A percentile compares a stretch with the other conserved stretches of the same genome.
phyloP scores from a whole-genome alignment of 2,113 vertebrate genomes.

The Poecilia latipinna region DNA sequence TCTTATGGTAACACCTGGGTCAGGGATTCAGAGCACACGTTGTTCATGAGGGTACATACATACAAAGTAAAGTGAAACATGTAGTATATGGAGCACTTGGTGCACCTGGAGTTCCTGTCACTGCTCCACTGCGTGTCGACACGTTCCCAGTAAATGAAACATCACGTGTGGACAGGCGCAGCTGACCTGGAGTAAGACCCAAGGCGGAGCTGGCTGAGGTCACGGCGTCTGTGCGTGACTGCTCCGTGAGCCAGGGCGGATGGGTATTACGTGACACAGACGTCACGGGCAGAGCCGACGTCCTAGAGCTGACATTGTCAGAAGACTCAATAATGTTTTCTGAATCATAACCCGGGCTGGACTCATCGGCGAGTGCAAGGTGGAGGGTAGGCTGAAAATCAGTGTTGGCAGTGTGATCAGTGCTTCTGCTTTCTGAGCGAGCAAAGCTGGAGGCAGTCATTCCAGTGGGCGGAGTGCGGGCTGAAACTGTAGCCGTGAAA shows the following conservation, averaged over 20 bases:
- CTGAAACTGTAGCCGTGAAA: constrained; percentile 75
- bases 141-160: constrained; percentile 40
- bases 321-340: constrained; percentile 5
- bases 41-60: constrained; percentile 1
- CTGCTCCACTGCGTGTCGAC: constrained; percentile 49
- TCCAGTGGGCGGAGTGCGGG: constrained; percentile 48
- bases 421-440: constrained; percentile 1
- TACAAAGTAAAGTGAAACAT: not conserved
- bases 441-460: constrained; percentile 26
- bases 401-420: constrained; percentile 3
- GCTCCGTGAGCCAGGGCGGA: constrained; percentile 70
- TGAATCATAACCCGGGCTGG: constrained; percentile 12
- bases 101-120: constrained; percentile 56
- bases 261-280: constrained; percentile 47
- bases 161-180: constrained; percentile 52
- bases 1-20: constrained; percentile 72
- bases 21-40: constrained; percentile 2
- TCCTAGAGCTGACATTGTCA: constrained; percentile 35
- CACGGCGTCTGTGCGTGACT: constrained; percentile 23
- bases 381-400: constrained; percentile 1
- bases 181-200: constrained; percentile 52
- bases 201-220: constrained; percentile 38
- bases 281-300: constrained; percentile 59
- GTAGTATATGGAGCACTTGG: not conserved
- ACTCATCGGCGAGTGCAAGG: constrained; percentile 4